A percentile compares a stretch with the other conserved stretches of the same genome.
Evolutionary conservation across 2,797 vertebrate genomes (phyloP).

Genomic region (Muraenolepis orangiensis): DNA sequence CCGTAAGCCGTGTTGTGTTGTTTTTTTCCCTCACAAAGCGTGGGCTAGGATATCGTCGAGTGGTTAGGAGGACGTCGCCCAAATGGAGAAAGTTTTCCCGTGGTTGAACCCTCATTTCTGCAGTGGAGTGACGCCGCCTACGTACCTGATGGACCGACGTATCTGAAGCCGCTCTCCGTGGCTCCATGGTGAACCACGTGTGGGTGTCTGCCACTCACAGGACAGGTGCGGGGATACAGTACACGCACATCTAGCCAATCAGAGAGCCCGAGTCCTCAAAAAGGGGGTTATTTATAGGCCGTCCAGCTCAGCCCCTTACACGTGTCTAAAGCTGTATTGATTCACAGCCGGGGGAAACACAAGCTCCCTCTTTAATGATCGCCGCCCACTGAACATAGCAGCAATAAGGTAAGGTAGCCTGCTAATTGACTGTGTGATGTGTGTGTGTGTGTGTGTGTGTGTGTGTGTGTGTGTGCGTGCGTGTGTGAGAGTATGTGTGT

Average conservation of each 20-base stretch:
- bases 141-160: no score
- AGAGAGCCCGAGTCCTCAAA: slow-evolving; percentile 13
- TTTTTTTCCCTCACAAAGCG: not conserved
- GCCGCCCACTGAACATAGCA: not conserved
- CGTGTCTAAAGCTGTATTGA: slow-evolving; percentile 46
- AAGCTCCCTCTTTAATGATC: slow-evolving; percentile 37
- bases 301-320: slow-evolving; percentile 26
- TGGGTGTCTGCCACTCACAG: not conserved
- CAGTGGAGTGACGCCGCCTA: no score
- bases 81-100: not conserved
- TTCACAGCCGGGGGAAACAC: slow-evolving; percentile 35
- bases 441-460: slow-evolving; percentile 13
- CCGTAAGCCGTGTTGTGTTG: not conserved
- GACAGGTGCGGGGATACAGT: no score
- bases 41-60: no score
- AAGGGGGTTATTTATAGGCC: slow-evolving; percentile 40
- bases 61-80: not conserved
- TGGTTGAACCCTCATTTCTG: not conserved
- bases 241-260: not conserved
- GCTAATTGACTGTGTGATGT: slow-evolving; percentile 4
- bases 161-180: not conserved
- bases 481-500: not conserved
- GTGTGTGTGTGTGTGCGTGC: not conserved
- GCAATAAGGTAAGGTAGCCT: not conserved
- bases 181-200: not conserved